A percentile compares a stretch with the other conserved stretches of the same genome.
phyloP scores from a whole-genome alignment of 2,113 vertebrate genomes.

The Phalacrocorax pelagicus region DNA sequence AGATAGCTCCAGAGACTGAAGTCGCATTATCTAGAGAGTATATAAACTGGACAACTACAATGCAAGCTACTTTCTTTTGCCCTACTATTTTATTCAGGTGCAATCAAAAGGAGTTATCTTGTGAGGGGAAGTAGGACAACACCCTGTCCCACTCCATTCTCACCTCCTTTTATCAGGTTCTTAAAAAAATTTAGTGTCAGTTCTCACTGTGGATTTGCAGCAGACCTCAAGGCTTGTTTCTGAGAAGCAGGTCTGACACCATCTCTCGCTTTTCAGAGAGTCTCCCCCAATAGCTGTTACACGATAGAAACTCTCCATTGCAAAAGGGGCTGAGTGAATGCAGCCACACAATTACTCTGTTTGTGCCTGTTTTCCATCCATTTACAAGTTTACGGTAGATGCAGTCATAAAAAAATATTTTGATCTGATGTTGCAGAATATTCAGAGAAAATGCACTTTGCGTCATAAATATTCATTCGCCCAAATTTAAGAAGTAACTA shows the following conservation, averaged over 20 bases:
- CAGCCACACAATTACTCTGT: background rate
- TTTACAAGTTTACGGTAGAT: background rate
- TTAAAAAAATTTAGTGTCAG: background rate
- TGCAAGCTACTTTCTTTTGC: background rate
- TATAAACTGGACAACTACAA: background rate
- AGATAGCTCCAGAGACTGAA: background rate
- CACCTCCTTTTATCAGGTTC: background rate
- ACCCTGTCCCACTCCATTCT: background rate
- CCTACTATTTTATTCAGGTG: background rate
- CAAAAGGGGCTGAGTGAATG: background rate
- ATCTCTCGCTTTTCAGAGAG: background rate
- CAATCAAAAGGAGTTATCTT: background rate
- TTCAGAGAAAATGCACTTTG: background rate
- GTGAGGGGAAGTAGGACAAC: background rate
- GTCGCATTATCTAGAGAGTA: background rate
- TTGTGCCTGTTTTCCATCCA: background rate
- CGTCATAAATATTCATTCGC: background rate
- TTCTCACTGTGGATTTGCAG: fast-evolving
- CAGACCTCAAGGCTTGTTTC: background rate
- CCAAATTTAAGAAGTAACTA: background rate
- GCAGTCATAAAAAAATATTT: background rate
- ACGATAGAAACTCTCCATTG: background rate
- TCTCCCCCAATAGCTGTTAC: background rate
- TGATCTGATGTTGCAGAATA: background rate
- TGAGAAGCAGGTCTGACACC: background rate